These are phyloP conservation scores for Balearica regulorum DNA, from an alignment of 2,797 vertebrate genomes.

Conservation along the genomic window DNA sequence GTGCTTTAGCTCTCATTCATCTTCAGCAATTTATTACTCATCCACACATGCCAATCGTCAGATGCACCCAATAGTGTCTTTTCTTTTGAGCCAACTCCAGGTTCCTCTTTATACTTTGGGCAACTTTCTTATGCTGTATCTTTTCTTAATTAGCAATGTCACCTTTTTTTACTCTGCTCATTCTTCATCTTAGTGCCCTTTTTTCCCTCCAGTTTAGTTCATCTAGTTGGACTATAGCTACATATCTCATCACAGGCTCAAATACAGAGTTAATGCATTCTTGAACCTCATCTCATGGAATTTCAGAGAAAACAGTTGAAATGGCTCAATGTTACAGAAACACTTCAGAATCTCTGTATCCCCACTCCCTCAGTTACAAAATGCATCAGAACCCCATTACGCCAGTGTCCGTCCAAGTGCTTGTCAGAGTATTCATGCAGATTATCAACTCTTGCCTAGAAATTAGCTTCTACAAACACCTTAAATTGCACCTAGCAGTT, in stretches of 20 bases:
- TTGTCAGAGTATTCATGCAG: neutral
- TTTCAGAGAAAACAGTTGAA: neutral
- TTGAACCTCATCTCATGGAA: neutral
- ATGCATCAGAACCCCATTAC: neutral
- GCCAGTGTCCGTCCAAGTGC: neutral
- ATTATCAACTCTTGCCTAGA: neutral
- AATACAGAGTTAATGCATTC: neutral
- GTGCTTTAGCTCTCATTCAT: neutral
- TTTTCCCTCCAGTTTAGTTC: neutral
- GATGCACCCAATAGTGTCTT: neutral
- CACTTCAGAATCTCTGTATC: neutral
- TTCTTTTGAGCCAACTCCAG: neutral
- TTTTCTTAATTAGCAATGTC: neutral
- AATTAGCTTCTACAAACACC: neutral
- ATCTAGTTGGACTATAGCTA: neutral
- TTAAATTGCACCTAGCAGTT: neutral
- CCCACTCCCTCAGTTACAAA: neutral
- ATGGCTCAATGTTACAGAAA: neutral
- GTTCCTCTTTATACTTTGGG: neutral
- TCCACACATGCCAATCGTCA: neutral
- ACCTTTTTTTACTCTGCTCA: neutral
- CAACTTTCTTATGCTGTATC: neutral
- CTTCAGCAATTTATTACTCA: neutral
- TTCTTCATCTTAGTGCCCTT: neutral
- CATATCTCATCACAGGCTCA: fast-evolving